Conservation (phyloP, 2,888 invertebrate genomes). For the Hirtodrosophila alboralis region DNA sequence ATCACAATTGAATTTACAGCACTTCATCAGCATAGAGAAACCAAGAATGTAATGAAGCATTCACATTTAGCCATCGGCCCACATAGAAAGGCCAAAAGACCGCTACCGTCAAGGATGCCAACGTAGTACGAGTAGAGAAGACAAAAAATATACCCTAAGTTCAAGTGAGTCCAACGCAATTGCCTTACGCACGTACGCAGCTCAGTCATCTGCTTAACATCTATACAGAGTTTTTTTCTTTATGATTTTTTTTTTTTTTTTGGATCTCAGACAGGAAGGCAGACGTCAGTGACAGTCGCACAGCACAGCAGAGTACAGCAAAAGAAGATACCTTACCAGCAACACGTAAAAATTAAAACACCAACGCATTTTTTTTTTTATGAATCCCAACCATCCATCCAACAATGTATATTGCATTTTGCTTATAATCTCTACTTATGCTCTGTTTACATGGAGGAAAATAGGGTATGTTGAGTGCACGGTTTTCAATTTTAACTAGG, state of each 20-base stretch:
- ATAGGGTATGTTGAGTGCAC: too few relatives aligned
- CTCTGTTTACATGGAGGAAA: slow-evolving; percentile 23
- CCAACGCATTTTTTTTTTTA: slow-evolving; percentile 70
- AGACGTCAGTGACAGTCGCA: slow-evolving; percentile 40
- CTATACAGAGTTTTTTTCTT: slow-evolving; percentile 34
- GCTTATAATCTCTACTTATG: slow-evolving; percentile 63
- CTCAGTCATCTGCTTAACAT: slow-evolving; percentile 68
- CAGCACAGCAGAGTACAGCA: slow-evolving; percentile 4
- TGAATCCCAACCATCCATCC: slow-evolving; percentile 57
- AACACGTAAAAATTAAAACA: slow-evolving; percentile 77
- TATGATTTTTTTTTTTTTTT: slow-evolving; percentile 27
- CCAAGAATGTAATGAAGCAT: slow-evolving; percentile 56
- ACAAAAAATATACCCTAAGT: slow-evolving; percentile 39
- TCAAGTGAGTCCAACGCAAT: slow-evolving; percentile 64
- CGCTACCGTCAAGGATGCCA: slow-evolving; percentile 45
- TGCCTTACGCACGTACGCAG: slow-evolving; percentile 75
- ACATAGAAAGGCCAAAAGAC: slow-evolving; percentile 33
- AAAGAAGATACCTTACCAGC: slow-evolving; percentile 53
- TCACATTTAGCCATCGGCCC: slow-evolving; percentile 9
- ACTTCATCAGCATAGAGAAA: slow-evolving; percentile 31
- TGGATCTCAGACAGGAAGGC: slow-evolving; percentile 45
- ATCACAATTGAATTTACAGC: slow-evolving; percentile 20
- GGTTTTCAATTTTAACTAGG: too few relatives aligned
- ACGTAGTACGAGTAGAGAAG: too few relatives aligned
- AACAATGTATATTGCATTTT: slow-evolving; percentile 75